These are phyloP conservation scores for Thalassaphorura encarpata DNA, from an alignment of 1,140 invertebrate genomes.

Conservation along the genomic window DNA sequence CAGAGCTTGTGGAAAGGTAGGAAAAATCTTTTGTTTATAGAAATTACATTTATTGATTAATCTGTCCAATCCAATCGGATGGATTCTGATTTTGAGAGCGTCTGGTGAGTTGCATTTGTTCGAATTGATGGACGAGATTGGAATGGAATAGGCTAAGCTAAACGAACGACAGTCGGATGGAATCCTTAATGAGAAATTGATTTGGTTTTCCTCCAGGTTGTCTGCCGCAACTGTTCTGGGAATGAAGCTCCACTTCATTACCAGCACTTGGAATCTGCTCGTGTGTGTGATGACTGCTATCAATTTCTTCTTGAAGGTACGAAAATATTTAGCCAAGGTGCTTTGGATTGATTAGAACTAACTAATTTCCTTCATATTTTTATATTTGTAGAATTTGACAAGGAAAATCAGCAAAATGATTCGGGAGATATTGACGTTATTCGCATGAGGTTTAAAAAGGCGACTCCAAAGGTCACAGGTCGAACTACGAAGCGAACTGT, in stretches of 20 bases:
- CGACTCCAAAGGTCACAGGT: slow-evolving; percentile 14
- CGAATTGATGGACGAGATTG: too few species aligned
- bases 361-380: background rate
- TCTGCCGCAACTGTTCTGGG: slow-evolving; percentile 58
- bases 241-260: slow-evolving; percentile 57
- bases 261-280: slow-evolving; percentile 44
- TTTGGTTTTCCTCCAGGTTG: slow-evolving; percentile 43
- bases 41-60: too few species aligned
- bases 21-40: slow-evolving; percentile 7
- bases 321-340: slow-evolving; percentile 2
- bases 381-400: slow-evolving; percentile 24
- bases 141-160: too few species aligned
- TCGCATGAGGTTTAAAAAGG: slow-evolving; percentile 23
- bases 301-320: slow-evolving; percentile 41
- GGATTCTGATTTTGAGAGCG: too few species aligned
- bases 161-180: too few species aligned
- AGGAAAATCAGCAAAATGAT: slow-evolving; percentile 14
- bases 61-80: background rate
- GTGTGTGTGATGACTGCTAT: slow-evolving; percentile 53
- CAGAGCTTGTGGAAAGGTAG: slow-evolving; percentile 61
- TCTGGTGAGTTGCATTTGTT: too few species aligned
- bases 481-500: slow-evolving; percentile 17
- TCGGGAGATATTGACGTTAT: slow-evolving; percentile 7
- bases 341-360: background rate
- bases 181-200: too few species aligned